Evolutionary conservation across 2,888 invertebrate genomes (phyloP), one percentile per base, ranked within the genome.

Genomic region (Xestia sexstrigata): DNA sequence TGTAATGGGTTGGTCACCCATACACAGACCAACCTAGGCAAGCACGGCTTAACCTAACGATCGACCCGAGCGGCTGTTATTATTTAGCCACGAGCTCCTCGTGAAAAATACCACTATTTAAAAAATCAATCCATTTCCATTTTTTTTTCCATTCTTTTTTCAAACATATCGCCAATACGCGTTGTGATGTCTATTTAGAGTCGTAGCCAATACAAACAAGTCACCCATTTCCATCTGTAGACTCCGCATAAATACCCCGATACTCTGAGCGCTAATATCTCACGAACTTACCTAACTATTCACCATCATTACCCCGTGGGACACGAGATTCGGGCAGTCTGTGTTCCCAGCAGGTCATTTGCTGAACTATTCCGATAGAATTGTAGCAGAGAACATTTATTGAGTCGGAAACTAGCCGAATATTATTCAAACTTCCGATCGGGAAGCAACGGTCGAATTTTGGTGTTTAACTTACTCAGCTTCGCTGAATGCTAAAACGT

Each of bases 371-470:
- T 70, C 45, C 65, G 58, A 85, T 83, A 82, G 69, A 77, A 74
- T 74, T 63, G 74, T 73, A 81, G 47, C 23, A 52, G 45, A 15
- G 74, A 70, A 77, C 85, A 74, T 77, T 82, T 77, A 85, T 85
- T 74, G 82, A 83, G 77, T 63, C 68, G 77, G 69, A 60, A 76
- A 74, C 82, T 74, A 66, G 68, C 82, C 68, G 82, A 42, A 80
- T 84, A 84, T 79, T 83, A 83, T 83, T 82, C 85, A 63, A 85
- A 83, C 70, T 85, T 85, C 77, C 74, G 60, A 81, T 68, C 70
- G 58, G 75, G 58, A 81, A 81, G 55, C 63, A 42, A 68, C 58
- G 72, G 62, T 76, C 58, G 62, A 81, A 71, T 80, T 69, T 75
- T 63, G 72, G 70, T 62, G 75, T 70, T 73, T 49, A 55, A 75